phyloP scores from a whole-genome alignment of 2,113 vertebrate genomes.

The Proterorhinus semilunaris region DNA sequence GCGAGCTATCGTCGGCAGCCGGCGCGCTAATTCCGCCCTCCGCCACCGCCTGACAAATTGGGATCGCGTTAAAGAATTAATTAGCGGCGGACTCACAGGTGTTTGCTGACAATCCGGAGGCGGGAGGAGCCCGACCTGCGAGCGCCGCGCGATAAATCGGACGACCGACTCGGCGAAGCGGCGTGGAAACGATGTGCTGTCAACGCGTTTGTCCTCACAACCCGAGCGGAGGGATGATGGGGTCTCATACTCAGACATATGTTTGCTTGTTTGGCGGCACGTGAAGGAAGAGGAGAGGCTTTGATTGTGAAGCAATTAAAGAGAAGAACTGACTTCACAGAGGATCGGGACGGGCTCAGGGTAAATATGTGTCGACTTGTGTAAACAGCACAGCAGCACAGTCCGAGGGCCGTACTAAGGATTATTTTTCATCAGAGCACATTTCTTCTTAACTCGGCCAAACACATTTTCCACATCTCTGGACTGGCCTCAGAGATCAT shows the following conservation, averaged over 20 bases:
- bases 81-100: slow-evolving; percentile 66
- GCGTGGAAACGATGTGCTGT: background rate
- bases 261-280: slow-evolving; percentile 47
- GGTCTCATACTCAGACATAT: too few species aligned
- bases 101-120: slow-evolving; percentile 57
- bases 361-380: too few species aligned
- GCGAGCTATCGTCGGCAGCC: slow-evolving; percentile 52
- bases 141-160: slow-evolving; percentile 18
- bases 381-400: too few species aligned
- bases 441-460: too few species aligned
- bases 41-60: slow-evolving; percentile 65
- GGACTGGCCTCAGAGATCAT: too few species aligned
- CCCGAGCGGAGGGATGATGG: too few species aligned
- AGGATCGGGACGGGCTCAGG: too few species aligned
- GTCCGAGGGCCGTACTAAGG: too few species aligned
- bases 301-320: slow-evolving; percentile 54
- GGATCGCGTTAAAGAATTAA: slow-evolving; percentile 69
- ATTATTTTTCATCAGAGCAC: too few species aligned
- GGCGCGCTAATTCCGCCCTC: slow-evolving; percentile 41
- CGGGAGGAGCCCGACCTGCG: slow-evolving; percentile 25
- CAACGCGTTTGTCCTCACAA: slow-evolving; percentile 30
- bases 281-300: slow-evolving; percentile 32
- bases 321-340: too few species aligned
- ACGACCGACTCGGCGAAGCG: background rate
- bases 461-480: too few species aligned